Base-by-base conservation (phyloP, 2,113 vertebrate species). In the Cyrtonyx montezumae region DNA sequence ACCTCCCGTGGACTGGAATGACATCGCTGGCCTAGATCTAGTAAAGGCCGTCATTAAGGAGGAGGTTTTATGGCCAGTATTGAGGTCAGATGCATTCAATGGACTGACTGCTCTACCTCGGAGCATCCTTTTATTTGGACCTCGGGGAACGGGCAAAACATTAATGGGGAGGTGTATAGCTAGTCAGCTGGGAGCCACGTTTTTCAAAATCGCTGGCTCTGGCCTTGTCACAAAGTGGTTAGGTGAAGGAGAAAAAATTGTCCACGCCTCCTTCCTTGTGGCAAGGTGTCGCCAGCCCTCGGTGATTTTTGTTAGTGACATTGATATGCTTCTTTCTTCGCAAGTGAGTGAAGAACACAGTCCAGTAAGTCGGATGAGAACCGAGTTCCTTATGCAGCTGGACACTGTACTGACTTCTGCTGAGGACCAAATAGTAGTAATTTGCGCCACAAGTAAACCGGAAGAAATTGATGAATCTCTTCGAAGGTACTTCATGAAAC, bases 361-460 rank as follows among this genome's bases (percentile, higher is more conserved):
- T 97, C 99, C 99, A 55, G 98, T 99, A 91, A 99, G 98, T 97
- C 98, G 98, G 95, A 98, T 99, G 97, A 99, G 99, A 98, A 98
- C 98, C 66, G 99, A 99, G 97, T 98, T 99, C 95, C 99, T 99
- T 97, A 98, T 99, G 98, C 99, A 99, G 97, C 98, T 99, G 92
- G 99, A 99, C 97, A 98, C 98, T 95, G 98, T 99, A 93, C 98
- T 99, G 92, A 98, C 98, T 97, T 99, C 99, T 55, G 97, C 98
- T 84, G 99, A 99, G 98, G 99, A 99, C 98, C 99, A 99, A 95
- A 98, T 99, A 96, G 97, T 99, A 81, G 99, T 99, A 93, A 98
- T 99, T 95, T 99, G 99, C 97, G 98, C 99, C 98, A 99, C 99
- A 82, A 99, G 98, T 98, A 99, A 99, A 98, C 99, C 99, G 7